phyloP scores from a whole-genome alignment of 1,140 invertebrate species.

The Drosophila navojoa region DNA sequence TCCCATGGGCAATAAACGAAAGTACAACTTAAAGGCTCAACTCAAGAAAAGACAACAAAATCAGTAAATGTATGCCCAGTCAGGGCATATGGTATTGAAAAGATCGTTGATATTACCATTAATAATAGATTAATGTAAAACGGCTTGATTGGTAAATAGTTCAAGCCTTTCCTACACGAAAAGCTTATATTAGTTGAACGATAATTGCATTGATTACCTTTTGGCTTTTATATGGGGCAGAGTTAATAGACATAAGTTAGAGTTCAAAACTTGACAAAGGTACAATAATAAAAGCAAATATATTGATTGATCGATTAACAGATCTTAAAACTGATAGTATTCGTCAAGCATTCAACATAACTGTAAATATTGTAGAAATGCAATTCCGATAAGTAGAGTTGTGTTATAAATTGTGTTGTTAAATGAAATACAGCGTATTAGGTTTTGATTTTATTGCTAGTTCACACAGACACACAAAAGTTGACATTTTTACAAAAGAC shows the following conservation, averaged over 20 bases:
- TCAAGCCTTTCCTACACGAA: background rate
- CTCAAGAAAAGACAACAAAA: background rate
- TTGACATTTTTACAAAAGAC: conserved; percentile 64
- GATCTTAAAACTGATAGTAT: background rate
- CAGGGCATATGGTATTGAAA: background rate
- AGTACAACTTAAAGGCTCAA: conserved; percentile 12
- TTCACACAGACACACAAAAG: conserved; percentile 76
- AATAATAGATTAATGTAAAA: background rate
- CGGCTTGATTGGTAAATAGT: background rate
- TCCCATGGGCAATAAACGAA: conserved; percentile 20
- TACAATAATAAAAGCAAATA: conserved; percentile 33
- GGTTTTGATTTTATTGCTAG: conserved; percentile 78
- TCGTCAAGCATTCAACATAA: conserved; percentile 54
- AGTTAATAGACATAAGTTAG: conserved; percentile 7
- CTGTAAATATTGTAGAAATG: conserved; percentile 18
- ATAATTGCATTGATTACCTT: conserved; percentile 36
- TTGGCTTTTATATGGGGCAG: conserved; percentile 11
- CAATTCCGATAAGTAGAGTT: conserved; percentile 7
- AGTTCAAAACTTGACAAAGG: conserved; percentile 51
- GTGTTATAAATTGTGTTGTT: conserved; percentile 20
- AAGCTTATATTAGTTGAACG: conserved; percentile 28
- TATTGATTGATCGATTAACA: background rate
- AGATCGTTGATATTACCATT: too few relatives aligned
- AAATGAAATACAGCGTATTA: conserved; percentile 62
- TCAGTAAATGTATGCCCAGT: background rate